Evolutionary conservation across 1,140 invertebrate species (phyloP).

Genomic region (Drosophila sp.): DNA sequence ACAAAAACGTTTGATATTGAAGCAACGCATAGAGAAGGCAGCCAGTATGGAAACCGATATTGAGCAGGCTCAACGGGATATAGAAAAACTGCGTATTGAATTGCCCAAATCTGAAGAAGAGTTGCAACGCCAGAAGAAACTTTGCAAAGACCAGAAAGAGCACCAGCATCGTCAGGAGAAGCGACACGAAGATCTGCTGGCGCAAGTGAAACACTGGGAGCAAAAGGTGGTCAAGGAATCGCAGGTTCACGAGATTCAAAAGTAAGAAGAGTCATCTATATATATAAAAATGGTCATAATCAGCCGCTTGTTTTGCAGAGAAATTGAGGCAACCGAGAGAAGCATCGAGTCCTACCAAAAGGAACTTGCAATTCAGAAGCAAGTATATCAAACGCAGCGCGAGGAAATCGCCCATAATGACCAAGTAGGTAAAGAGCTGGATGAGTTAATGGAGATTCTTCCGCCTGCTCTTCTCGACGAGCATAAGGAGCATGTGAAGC

Average conservation of each 20-base stretch:
- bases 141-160: conserved; percentile 18
- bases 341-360: conserved; percentile 40
- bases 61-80: conserved; percentile 24
- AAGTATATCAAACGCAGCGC: conserved; percentile 39
- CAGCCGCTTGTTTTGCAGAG: conserved; percentile 15
- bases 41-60: conserved; percentile 19
- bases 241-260: conserved; percentile 40
- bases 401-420: conserved; percentile 40
- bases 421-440: conserved; percentile 36
- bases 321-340: conserved; percentile 25
- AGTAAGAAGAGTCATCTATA: conserved; percentile 23
- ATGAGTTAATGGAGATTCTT: conserved; percentile 42
- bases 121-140: conserved; percentile 18
- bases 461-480: conserved; percentile 29
- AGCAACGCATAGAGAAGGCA: conserved; percentile 31
- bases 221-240: conserved; percentile 54
- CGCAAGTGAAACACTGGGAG: conserved; percentile 35
- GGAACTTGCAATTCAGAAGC: conserved; percentile 35
- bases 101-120: conserved; percentile 35
- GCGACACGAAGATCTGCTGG: conserved; percentile 28
- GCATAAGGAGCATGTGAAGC: conserved; percentile 46
- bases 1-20: conserved; percentile 38
- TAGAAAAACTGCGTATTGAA: conserved; percentile 29
- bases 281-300: not conserved
- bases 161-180: conserved; percentile 23